These are phyloP conservation scores for Trisateles emortualis DNA, from an alignment of 2,888 invertebrate genomes.

Conservation along the genomic window DNA sequence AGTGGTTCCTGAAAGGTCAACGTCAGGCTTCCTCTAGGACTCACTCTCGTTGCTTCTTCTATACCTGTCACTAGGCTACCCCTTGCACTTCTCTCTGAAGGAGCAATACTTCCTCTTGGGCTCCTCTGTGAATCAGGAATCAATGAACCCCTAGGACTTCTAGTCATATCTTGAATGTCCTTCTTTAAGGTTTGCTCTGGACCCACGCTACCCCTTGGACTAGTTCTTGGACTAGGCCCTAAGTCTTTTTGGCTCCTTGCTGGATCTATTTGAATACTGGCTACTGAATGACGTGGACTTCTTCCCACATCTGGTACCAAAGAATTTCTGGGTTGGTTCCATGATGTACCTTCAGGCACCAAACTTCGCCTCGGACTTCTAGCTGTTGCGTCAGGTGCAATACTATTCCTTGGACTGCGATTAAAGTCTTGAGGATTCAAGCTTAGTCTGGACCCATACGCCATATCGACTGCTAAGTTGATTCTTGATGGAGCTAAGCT, in stretches of 20 bases:
- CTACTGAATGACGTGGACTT: slow-evolving; percentile 88
- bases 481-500: slow-evolving; percentile 87
- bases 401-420: slow-evolving; percentile 80
- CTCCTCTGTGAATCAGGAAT: slow-evolving; percentile 87
- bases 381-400: slow-evolving; percentile 79
- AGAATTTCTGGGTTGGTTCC: slow-evolving; percentile 88
- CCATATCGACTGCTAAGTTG: slow-evolving; percentile 87
- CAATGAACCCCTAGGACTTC: slow-evolving; percentile 87
- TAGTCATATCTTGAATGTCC: slow-evolving; percentile 76
- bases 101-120: slow-evolving; percentile 88
- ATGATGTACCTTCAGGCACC: slow-evolving; percentile 84
- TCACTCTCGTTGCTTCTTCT: slow-evolving; percentile 73
- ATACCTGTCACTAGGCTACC: slow-evolving; percentile 77
- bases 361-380: slow-evolving; percentile 88
- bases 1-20: slow-evolving; percentile 88
- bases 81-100: slow-evolving; percentile 80
- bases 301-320: slow-evolving; percentile 86
- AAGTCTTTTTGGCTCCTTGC: slow-evolving; percentile 79
- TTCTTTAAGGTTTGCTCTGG: slow-evolving; percentile 77
- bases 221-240: slow-evolving; percentile 84
- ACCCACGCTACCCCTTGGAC: slow-evolving; percentile 87
- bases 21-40: slow-evolving; percentile 87
- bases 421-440: slow-evolving; percentile 86
- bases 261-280: slow-evolving; percentile 80
- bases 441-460: slow-evolving; percentile 86